These are phyloP conservation scores for Microhierax caerulescens DNA, from an alignment of 2,797 vertebrate species.

Conservation along the genomic window DNA sequence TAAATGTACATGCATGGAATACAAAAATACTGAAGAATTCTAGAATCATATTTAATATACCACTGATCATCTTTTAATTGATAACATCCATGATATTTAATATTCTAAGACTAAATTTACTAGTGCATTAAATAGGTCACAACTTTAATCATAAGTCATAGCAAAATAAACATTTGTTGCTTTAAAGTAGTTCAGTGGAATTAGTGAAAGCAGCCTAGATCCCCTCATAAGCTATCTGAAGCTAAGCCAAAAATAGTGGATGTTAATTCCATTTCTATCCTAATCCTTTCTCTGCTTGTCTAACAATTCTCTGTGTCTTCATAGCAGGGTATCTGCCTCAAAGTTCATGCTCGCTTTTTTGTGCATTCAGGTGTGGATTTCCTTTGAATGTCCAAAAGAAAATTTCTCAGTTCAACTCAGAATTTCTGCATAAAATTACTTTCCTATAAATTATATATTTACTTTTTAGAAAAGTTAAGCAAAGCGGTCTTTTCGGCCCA, in stretches of 20 bases:
- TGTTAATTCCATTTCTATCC: constrained; percentile 74
- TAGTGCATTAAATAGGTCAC: constrained; percentile 58
- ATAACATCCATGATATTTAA: background rate
- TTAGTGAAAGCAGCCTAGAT: constrained; percentile 74
- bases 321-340: background rate
- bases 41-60: background rate
- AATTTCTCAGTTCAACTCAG: background rate
- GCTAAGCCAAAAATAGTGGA: constrained; percentile 76
- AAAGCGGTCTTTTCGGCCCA: background rate
- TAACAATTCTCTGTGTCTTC: constrained; percentile 46
- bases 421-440: background rate
- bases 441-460: background rate
- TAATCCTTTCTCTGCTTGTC: constrained; percentile 65
- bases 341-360: background rate
- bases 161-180: constrained; percentile 58
- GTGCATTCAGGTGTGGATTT: background rate
- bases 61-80: background rate
- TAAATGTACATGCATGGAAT: background rate
- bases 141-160: constrained; percentile 68
- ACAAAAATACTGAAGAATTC: background rate
- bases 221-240: constrained; percentile 71
- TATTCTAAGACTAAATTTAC: constrained; percentile 14
- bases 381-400: background rate
- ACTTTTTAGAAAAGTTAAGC: background rate
- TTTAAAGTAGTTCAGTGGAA: constrained; percentile 71